Percentiles rank a stretch among this genome's conserved stretches.
phyloP scores from a whole-genome alignment of 1,140 invertebrate genomes.

The Trachymyrmex cornetzi region DNA sequence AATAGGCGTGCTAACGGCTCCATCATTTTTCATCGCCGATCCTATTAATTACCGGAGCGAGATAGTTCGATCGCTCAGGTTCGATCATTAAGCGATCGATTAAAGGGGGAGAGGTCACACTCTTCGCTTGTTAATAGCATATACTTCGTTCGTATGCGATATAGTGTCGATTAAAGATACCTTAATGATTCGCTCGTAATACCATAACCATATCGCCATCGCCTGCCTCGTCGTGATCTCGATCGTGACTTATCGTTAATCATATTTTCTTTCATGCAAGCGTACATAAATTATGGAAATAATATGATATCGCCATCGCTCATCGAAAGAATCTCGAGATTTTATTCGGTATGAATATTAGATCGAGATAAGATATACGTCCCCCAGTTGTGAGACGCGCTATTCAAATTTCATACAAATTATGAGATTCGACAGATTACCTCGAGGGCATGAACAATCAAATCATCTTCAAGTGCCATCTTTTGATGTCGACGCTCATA shows the following conservation, averaged over 20 bases:
- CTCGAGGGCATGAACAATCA: background rate
- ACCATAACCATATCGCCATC: conserved; percentile 62
- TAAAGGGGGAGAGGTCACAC: conserved; percentile 79
- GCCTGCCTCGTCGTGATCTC: conserved; percentile 13
- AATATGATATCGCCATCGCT: conserved; percentile 16
- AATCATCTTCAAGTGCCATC: conserved; percentile 7
- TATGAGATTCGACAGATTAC: conserved; percentile 26
- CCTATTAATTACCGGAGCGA: conserved; percentile 78
- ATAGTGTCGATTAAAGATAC: conserved; percentile 76
- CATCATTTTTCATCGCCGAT: conserved; percentile 79
- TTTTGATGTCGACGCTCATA: background rate
- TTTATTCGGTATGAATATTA: conserved; percentile 33
- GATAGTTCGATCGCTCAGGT: conserved; percentile 75
- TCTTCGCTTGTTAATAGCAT: conserved; percentile 70
- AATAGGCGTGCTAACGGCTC: conserved; percentile 22
- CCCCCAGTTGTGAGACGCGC: background rate
- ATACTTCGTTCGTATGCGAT: conserved; percentile 42
- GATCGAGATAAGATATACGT: conserved; percentile 19
- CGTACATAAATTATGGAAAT: conserved; percentile 49
- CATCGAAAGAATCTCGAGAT: conserved; percentile 1
- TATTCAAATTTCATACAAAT: conserved; percentile 38
- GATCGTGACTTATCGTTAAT: conserved; percentile 61
- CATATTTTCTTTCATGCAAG: conserved; percentile 22
- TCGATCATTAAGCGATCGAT: conserved; percentile 81
- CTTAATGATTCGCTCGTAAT: conserved; percentile 73